Evolutionary conservation across 1,140 invertebrate species (phyloP), one percentile per base, ranked within the genome.

Genomic region (Aphis craccivora): DNA sequence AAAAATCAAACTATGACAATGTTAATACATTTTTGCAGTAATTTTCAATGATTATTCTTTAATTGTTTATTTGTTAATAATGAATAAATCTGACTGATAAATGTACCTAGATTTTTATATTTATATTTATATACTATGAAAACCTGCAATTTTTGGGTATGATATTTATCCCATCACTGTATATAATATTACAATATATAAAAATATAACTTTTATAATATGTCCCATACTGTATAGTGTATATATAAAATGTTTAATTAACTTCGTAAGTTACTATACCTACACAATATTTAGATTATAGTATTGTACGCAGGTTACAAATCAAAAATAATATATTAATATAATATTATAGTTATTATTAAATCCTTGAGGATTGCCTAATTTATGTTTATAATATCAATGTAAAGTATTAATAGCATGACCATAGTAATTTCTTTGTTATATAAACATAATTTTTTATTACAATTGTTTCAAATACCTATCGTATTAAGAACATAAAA

Each of bases 1-100:
- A 37, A 90, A 90, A 90, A 30, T 60, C 25, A 23, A 20, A n/a
- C 89, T 60, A 43, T 67, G 18, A 25, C 35, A 60, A 45, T 67
- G 37, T 90, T 67, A 30, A 67, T 35, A n/a, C n/a, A 60, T 43
- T 40, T 25, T 43, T 11, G 53, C 8, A n/a, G 25, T 55, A 90
- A 40, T 90, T 30, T 30, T 67, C 11, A 60, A 43, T 90, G 37
- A 60, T 90, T 60, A 60, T 60, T 90, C 35, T 90, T 90, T n/a
- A 7, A n/a, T 76, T 5, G n/a, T n/a, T n/a, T 40, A 60, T 90
- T 90, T 55, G 30, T 43, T 23, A 67, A 90, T 67, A n/a, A 43
- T 37, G 53, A 30, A 90, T 90, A 67, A 90, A 67, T 1, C 55
- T 3, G 89, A 51, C 18, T 90, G 37, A 45, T 90, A n/a, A 25